phyloP scores from a whole-genome alignment of 1,140 invertebrate species.

The Gerris buenoi region DNA sequence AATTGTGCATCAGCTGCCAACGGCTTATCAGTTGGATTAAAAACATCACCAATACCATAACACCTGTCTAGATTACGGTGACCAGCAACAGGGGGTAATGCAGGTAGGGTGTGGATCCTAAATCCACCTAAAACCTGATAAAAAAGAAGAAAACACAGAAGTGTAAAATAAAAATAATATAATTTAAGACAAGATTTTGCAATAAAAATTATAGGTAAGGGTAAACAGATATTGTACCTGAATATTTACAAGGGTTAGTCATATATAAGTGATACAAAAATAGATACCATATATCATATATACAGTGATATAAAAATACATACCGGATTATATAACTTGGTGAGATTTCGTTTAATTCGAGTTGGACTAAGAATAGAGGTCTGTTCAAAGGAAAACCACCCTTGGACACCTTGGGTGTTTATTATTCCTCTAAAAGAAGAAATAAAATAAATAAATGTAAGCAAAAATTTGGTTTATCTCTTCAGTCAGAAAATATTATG shows the following conservation, averaged over 20 bases:
- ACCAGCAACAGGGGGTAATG: conserved; percentile 14
- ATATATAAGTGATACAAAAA: too few relatives aligned
- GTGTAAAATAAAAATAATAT: too few relatives aligned
- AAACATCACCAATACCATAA: conserved; percentile 37
- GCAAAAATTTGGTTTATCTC: too few relatives aligned
- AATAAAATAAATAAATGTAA: background rate
- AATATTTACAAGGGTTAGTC: too few relatives aligned
- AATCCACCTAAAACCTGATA: conserved; percentile 36
- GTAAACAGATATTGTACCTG: too few relatives aligned
- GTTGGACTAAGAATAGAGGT: conserved; percentile 71
- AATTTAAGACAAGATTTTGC: too few relatives aligned
- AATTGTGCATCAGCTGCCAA: conserved; percentile 16
- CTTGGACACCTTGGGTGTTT: conserved; percentile 63
- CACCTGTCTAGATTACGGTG: conserved; percentile 33
- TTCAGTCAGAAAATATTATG: too few relatives aligned
- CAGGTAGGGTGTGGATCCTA: conserved; percentile 51
- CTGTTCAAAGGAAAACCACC: conserved; percentile 63
- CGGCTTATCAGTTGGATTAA: conserved; percentile 43
- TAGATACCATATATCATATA: too few relatives aligned
- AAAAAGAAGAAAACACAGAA: too few relatives aligned
- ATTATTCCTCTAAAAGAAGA: conserved; percentile 46
- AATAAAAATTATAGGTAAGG: too few relatives aligned
- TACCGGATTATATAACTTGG: conserved; percentile 24
- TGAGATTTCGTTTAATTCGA: conserved; percentile 34
- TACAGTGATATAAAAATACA: too few relatives aligned